Conservation (phyloP, 2,797 vertebrate genomes). For the Gouania willdenowi region DNA sequence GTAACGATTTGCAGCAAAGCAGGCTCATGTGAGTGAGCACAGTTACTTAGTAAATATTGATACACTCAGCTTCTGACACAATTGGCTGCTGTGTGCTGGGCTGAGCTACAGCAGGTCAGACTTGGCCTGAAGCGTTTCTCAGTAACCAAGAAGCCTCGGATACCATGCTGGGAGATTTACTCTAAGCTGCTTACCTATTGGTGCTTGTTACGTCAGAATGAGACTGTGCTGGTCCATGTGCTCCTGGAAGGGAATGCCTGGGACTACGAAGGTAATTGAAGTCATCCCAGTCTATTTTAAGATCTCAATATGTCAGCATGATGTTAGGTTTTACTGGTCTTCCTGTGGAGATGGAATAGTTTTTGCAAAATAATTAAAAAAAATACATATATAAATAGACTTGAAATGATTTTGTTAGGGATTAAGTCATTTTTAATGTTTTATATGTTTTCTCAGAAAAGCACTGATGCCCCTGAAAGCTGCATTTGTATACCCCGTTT, state of each 20-base stretch:
- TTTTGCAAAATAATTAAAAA: too few species aligned
- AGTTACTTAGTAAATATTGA: slow-evolving; percentile 29
- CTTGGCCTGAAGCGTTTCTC: slow-evolving; percentile 25
- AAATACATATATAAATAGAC: too few species aligned
- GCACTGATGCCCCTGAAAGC: too few species aligned
- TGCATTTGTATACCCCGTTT: slow-evolving; percentile 2
- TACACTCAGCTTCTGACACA: slow-evolving; percentile 33
- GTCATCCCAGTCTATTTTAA: neutral
- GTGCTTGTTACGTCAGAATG: slow-evolving; percentile 52
- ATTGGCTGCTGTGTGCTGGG: slow-evolving; percentile 41
- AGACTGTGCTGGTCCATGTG: slow-evolving; percentile 27
- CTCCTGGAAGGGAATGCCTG: slow-evolving; percentile 11
- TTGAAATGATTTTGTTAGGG: too few species aligned
- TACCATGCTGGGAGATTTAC: slow-evolving; percentile 63
- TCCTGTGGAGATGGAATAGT: neutral
- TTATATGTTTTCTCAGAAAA: too few species aligned
- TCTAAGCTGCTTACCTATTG: slow-evolving; percentile 72
- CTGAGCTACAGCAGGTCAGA: slow-evolving; percentile 15
- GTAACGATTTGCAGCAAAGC: slow-evolving; percentile 34
- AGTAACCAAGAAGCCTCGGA: slow-evolving; percentile 35
- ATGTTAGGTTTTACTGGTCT: neutral
- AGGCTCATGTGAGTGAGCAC: slow-evolving; percentile 28
- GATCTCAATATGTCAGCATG: neutral
- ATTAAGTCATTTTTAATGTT: too few species aligned
- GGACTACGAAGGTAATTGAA: neutral